Evolutionary conservation across 2,888 invertebrate species (phyloP), one percentile per base, ranked within the genome.

Genomic region (Acrocyrtus sp.): DNA sequence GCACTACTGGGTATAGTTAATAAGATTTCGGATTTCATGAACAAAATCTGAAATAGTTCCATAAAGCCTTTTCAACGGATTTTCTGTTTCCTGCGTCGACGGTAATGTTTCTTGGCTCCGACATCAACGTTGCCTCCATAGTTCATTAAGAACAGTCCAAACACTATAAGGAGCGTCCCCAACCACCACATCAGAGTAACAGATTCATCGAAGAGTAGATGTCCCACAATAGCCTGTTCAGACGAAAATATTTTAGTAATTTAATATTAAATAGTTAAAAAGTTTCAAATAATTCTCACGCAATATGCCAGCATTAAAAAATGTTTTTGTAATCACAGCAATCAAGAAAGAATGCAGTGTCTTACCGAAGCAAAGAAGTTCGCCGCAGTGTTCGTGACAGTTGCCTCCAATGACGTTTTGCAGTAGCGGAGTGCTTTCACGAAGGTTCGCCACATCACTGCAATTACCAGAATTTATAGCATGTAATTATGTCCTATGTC

Each of bases 141-240:
- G 43, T 74, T 79, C 80, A 93, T 88, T 66, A 93, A 85, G 24
- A 90, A 84, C 24, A 94, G 85, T 6, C 94, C 94, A 41, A 87
- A 81, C 6, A 93, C 83, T 68, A 94, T 91, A 15, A 92, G 85
- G 19, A 87, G 82, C 4, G 91, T 89, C 0, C 94, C 94, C 10
- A 87, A 80, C 89, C 91, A 91, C 90, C 93, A 93, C 39, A 87
- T 83, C 5, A 89, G 56, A 0, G 91, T 88, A 0, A 91, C 88
- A 0, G 87, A 85, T 84, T 94, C 94, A 21, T 87, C 86, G 84
- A 93, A 94, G 47, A 93, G 80, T 6, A 89, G 72, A 61, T 88
- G 83, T 2, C 94, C 94, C 65, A 91, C 85, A 41, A 92, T 69
- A 48, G 92, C 93, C 94, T 94, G 85, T 41, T 85, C 85, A 41